phyloP scores from a whole-genome alignment of 2,113 vertebrate genomes.

The Ctenodactylus gundi region DNA sequence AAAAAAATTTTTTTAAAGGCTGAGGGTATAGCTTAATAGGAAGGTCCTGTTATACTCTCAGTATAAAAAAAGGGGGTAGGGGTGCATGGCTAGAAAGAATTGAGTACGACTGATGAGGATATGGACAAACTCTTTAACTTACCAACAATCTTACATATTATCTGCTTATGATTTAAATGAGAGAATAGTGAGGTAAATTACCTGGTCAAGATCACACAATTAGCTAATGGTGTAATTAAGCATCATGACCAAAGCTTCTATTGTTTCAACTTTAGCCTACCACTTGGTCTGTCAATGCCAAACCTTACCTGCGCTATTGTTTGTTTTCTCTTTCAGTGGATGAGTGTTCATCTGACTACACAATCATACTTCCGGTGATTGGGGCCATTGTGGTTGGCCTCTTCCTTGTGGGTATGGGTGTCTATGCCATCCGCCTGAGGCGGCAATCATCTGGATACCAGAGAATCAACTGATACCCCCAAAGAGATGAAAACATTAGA shows the following conservation, averaged over 20 bases:
- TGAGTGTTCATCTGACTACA: constrained; percentile 67
- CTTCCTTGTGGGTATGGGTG: constrained; percentile 53
- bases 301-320: not conserved
- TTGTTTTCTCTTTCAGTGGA: constrained; percentile 55
- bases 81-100: not conserved
- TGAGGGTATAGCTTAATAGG: no score
- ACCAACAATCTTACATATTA: not conserved
- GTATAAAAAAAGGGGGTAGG: no score
- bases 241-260: not conserved
- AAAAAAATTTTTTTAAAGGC: no score
- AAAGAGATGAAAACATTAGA: not conserved
- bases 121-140: not conserved
- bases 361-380: constrained; percentile 42
- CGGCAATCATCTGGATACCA: constrained; percentile 71
- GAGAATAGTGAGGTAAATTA: not conserved
- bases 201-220: not conserved
- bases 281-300: not conserved
- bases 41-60: no score
- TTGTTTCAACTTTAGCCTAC: not conserved
- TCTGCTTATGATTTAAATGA: not conserved
- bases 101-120: not conserved
- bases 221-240: not conserved
- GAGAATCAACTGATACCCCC: constrained; percentile 62
- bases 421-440: constrained; percentile 62
- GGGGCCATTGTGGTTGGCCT: constrained; percentile 47